Base-by-base conservation (phyloP, 92 coral and sea anemone species). In the Virgularia gustaviana region DNA sequence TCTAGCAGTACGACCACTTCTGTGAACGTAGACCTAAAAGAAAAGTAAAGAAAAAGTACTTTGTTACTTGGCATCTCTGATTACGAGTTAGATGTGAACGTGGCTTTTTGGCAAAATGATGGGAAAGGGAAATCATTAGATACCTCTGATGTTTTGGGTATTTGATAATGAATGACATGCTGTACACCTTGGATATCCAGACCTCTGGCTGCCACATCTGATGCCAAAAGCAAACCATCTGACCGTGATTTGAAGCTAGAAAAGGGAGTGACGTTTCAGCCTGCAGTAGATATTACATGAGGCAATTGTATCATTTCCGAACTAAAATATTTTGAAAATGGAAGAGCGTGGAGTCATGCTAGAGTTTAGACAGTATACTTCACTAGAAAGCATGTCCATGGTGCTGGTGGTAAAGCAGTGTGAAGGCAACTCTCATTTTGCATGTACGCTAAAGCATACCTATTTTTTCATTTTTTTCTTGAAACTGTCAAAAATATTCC, bases 1-100 rank as follows among this genome's bases (percentile, higher is more conserved):
- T 55, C 98, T 85, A 6, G 98, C 96, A 43, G 98, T 92, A 9
- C 98, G 88, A 0, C 98, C 98, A 63, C 96, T 92, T 8, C 98
- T 78, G 41, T 92, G 98, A n/a, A 92, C 85, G 44, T 92, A 92
- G 20, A 90, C 79, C 97, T 90, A 44, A 0, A 62, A 63, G 31
- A 18, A 33, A 4, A 51, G 63, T 11, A 24, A 2, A 16, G 5
- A 36, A 33, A 61, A 16, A 27, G 29, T 20, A 60, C 28, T 22
- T 12, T 30, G 36, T 32, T 30, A 32, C 33, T 30, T 10, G 36
- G 36, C 13, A 6, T 5, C 24, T 49, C 2, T n/a, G n/a, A n/a
- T n/a, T n/a, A n/a, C n/a, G n/a, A n/a, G n/a, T n/a, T n/a, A n/a
- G n/a, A n/a, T n/a, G n/a, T n/a, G n/a, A n/a, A n/a, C n/a, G n/a